Conservation (phyloP, 2,888 invertebrate species). For the Strigamia maritima region DNA sequence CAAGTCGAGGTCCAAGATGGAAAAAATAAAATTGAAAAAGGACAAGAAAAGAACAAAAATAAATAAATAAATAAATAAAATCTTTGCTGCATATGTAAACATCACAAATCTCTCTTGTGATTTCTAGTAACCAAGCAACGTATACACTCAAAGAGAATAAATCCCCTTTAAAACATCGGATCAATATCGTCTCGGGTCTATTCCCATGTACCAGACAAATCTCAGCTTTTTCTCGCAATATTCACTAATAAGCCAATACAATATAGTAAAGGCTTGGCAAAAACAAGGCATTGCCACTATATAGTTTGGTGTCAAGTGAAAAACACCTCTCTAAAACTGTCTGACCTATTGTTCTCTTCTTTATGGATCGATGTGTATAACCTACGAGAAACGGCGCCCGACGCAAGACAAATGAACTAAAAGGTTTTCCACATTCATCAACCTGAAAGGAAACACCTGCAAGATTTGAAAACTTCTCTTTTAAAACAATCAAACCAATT, state of each 20-base stretch:
- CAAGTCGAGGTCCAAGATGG: neutral
- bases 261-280: neutral
- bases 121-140: conserved; percentile 11
- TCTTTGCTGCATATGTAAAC: neutral
- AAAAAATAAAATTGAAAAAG: neutral
- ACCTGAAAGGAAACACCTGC: conserved; percentile 1
- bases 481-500: conserved; percentile 8
- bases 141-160: neutral
- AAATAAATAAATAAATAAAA: neutral
- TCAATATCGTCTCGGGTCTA: neutral
- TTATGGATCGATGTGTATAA: conserved; percentile 25
- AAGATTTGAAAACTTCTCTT: conserved; percentile 5
- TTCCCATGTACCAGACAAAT: conserved; percentile 9
- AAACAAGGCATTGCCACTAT: neutral
- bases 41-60: neutral
- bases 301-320: neutral
- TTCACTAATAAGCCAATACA: conserved; percentile 12
- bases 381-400: conserved; percentile 8
- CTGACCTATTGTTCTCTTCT: conserved; percentile 27
- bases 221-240: neutral
- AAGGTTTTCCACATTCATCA: conserved; percentile 22
- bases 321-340: conserved; percentile 9
- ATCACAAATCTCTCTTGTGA: neutral
- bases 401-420: conserved; percentile 21
- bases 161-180: conserved; percentile 8